phyloP scores from a whole-genome alignment of 64 coral and sea anemone species.

The Montipora sp. region DNA sequence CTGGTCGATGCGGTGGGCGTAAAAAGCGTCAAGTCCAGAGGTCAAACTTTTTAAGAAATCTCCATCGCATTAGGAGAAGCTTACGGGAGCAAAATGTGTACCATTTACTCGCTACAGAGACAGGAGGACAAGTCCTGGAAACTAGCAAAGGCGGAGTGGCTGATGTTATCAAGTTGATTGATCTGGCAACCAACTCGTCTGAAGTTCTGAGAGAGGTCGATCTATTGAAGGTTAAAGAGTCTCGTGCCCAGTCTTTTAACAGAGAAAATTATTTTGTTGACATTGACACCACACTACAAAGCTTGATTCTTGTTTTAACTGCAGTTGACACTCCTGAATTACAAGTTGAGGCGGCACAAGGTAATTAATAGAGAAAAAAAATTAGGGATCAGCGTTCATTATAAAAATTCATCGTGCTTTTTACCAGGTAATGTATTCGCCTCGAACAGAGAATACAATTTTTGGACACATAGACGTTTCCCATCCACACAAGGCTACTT shows the following conservation, averaged over 20 bases:
- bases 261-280: neutral
- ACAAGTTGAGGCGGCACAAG: neutral
- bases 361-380: slow-evolving; percentile 3
- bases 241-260: neutral
- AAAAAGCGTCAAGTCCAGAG: neutral
- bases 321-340: neutral
- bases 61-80: slow-evolving; percentile 31
- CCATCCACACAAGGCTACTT: neutral
- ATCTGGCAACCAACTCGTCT: slow-evolving; percentile 44
- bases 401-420: no score
- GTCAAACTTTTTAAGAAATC: neutral
- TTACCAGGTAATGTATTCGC: no score
- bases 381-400: no score
- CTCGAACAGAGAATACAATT: neutral
- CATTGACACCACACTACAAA: slow-evolving; percentile 41
- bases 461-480: neutral
- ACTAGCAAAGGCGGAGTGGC: slow-evolving; percentile 44
- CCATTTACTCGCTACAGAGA: slow-evolving; percentile 43
- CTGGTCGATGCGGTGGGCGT: slow-evolving; percentile 36
- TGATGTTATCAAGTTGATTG: slow-evolving; percentile 48
- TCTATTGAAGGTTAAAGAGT: slow-evolving; percentile 42
- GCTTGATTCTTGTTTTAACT: slow-evolving; percentile 41
- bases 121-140: slow-evolving; percentile 67
- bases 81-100: slow-evolving; percentile 15
- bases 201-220: slow-evolving; percentile 30